Conservation (phyloP, 2,797 vertebrate genomes). For the Manis javanica region DNA sequence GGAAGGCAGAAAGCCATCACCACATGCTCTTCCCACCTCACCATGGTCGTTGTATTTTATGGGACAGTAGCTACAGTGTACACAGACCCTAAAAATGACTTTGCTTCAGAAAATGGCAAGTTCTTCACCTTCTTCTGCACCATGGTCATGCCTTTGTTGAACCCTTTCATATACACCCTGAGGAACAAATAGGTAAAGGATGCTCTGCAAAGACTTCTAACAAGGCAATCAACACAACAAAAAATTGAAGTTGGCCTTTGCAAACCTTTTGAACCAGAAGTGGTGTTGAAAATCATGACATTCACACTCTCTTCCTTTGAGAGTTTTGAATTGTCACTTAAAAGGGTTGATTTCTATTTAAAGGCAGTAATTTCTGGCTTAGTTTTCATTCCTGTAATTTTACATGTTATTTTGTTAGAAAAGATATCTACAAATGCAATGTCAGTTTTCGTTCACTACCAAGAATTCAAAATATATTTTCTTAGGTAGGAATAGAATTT, state of each 20-base stretch:
- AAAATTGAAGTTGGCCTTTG: background rate
- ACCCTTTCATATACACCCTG: slow-evolving; percentile 32
- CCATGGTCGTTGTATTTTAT: background rate
- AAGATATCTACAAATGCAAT: background rate
- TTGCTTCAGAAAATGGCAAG: background rate
- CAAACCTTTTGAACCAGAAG: background rate
- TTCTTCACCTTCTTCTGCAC: slow-evolving; percentile 47
- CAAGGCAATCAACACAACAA: background rate
- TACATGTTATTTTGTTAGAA: background rate
- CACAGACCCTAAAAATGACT: background rate
- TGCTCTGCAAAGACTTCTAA: background rate
- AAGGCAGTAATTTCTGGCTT: background rate
- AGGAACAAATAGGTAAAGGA: slow-evolving; percentile 33
- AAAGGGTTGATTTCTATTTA: background rate
- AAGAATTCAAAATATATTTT: no score
- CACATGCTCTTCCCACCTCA: no score
- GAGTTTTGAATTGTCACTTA: no score
- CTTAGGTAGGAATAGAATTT: no score
- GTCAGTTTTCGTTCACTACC: no score
- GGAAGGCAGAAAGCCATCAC: no score
- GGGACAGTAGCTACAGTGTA: background rate
- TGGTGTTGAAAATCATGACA: no score
- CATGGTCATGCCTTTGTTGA: background rate
- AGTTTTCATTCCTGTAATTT: background rate
- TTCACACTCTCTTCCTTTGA: fast-evolving